These are phyloP conservation scores for Aporrectodea caliginosa DNA, from an alignment of 1,140 invertebrate genomes.

Conservation along the genomic window DNA sequence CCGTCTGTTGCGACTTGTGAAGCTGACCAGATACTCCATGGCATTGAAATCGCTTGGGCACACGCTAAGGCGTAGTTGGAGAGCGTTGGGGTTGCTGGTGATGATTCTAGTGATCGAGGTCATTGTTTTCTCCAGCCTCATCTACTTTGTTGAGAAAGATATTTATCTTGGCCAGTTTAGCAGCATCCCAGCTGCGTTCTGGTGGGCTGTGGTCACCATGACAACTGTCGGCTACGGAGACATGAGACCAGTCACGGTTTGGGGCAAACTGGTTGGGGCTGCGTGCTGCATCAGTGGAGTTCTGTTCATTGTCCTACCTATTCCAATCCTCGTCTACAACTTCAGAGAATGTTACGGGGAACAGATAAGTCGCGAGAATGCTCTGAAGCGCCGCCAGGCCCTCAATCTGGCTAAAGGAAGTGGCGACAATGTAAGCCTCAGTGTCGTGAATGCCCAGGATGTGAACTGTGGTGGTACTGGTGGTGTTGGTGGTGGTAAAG, in stretches of 20 bases:
- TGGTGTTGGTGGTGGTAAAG: no score
- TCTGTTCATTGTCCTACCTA: constrained; percentile 79
- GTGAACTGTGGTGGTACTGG: no score
- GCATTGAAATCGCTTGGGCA: constrained; percentile 35
- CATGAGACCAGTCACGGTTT: constrained; percentile 35
- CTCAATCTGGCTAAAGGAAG: constrained; percentile 80
- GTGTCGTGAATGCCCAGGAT: no score
- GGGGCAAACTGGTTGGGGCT: constrained; percentile 65
- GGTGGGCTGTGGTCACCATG: constrained; percentile 98
- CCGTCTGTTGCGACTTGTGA: constrained; percentile 54
- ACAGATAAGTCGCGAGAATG: constrained; percentile 97
- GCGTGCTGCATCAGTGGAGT: constrained; percentile 81
- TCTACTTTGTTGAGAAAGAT: constrained; percentile 41
- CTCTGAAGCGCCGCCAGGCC: constrained; percentile 88
- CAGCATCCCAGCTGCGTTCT: constrained; percentile 86
- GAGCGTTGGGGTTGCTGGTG: constrained; percentile 40
- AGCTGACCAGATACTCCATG: constrained; percentile 42
- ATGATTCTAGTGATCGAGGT: constrained; percentile 40
- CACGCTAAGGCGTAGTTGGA: constrained; percentile 44
- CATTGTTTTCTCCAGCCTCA: constrained; percentile 39
- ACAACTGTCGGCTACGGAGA: constrained; percentile 91
- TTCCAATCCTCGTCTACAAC: constrained; percentile 85
- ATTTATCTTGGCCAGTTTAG: constrained; percentile 32
- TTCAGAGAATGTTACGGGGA: constrained; percentile 99
- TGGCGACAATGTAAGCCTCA: no score